Percentiles rank a stretch among this genome's conserved stretches.
Evolutionary conservation across 2,113 vertebrate genomes (phyloP).

Genomic region (Speoplatyrhinus poulsoni): DNA sequence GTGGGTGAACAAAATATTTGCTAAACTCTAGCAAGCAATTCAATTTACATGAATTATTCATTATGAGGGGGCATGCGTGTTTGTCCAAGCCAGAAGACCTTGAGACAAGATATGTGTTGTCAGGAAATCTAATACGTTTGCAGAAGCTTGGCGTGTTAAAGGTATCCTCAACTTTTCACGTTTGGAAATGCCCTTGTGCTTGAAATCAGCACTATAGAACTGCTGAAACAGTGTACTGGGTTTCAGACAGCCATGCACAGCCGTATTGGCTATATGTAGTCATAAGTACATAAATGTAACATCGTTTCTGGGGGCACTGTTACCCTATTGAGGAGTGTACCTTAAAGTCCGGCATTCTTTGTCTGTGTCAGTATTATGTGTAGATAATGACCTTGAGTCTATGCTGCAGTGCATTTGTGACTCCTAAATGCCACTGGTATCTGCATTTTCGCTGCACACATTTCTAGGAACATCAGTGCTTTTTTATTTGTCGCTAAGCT

Average conservation of each 20-base stretch:
- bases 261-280: too few relatives aligned
- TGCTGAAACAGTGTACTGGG: too few relatives aligned
- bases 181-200: too few relatives aligned
- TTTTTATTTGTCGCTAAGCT: neutral
- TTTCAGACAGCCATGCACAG: too few relatives aligned
- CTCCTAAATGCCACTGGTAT: too few relatives aligned
- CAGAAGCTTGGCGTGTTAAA: neutral
- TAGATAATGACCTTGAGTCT: neutral
- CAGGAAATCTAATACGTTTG: constrained; percentile 44
- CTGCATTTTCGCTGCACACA: too few relatives aligned
- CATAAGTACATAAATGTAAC: too few relatives aligned
- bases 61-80: constrained; percentile 52
- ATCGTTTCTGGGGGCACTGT: too few relatives aligned
- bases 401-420: neutral
- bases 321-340: too few relatives aligned
- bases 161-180: too few relatives aligned
- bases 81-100: constrained; percentile 49
- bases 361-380: neutral
- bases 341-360: neutral
- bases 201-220: too few relatives aligned
- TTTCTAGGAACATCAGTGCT: neutral
- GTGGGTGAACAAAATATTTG: constrained; percentile 42
- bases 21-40: constrained; percentile 72
- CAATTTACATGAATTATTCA: constrained; percentile 78
- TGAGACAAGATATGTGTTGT: constrained; percentile 41